These are phyloP conservation scores for Anomalospiza imberbis DNA, from an alignment of 2,797 vertebrate genomes.

Conservation along the genomic window DNA sequence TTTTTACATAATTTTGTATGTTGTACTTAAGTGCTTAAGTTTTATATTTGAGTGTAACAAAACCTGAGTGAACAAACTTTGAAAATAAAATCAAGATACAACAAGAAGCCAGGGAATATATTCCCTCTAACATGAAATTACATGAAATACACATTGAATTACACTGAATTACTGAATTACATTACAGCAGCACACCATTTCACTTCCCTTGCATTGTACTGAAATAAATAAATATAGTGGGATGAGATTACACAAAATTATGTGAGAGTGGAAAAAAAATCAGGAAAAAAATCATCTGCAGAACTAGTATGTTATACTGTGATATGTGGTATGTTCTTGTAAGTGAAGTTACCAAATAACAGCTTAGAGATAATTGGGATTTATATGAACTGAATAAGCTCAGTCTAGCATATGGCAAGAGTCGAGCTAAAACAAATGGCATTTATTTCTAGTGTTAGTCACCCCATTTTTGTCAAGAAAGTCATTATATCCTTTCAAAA, in stretches of 20 bases:
- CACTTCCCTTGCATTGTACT: not conserved
- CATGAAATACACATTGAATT: not conserved
- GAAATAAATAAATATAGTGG: not conserved
- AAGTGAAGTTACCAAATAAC: not conserved
- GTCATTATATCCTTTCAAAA: not conserved
- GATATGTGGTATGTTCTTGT: not conserved
- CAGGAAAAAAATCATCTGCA: not conserved
- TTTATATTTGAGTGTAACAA: not conserved
- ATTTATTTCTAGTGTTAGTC: not conserved
- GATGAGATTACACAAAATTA: not conserved
- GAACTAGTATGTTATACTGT: not conserved
- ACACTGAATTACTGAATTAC: not conserved
- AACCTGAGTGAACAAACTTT: not conserved
- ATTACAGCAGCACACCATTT: not conserved
- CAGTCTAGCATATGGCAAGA: conserved; percentile 4
- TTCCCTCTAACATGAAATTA: not conserved
- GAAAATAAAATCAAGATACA: not conserved
- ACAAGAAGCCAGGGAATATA: not conserved
- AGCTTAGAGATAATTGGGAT: not conserved
- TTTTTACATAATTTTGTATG: not conserved
- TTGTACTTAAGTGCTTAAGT: not conserved
- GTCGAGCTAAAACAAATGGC: not conserved
- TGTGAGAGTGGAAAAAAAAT: not conserved
- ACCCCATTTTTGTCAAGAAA: not conserved
- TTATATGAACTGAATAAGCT: not conserved